Conservation (phyloP, 2,888 invertebrate genomes). For the Pyrrhia umbra region DNA sequence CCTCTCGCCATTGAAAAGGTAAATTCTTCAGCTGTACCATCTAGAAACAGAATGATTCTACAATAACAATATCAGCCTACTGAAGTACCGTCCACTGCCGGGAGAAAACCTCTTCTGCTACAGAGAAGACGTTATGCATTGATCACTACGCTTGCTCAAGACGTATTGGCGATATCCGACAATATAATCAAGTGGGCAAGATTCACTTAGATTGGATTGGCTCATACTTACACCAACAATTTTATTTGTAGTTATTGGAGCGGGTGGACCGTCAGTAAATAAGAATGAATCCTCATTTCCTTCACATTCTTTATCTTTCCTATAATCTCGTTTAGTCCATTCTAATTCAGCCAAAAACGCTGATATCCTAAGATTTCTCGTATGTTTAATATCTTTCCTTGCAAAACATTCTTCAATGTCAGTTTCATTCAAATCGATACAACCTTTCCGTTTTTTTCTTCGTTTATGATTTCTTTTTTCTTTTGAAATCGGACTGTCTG, state of each 20-base stretch:
- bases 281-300: slow-evolving; percentile 20
- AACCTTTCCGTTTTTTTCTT: slow-evolving; percentile 69
- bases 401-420: slow-evolving; percentile 27
- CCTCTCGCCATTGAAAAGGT: slow-evolving; percentile 43
- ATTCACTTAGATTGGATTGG: not conserved
- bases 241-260: slow-evolving; percentile 23
- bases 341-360: slow-evolving; percentile 69
- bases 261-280: not conserved
- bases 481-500: slow-evolving; percentile 27
- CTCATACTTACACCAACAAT: slow-evolving; percentile 51
- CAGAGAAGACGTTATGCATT: too few relatives aligned
- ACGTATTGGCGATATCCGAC: too few relatives aligned
- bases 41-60: slow-evolving; percentile 25
- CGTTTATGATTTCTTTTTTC: slow-evolving; percentile 69
- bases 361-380: slow-evolving; percentile 69
- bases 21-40: slow-evolving; percentile 47
- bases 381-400: slow-evolving; percentile 60
- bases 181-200: too few relatives aligned
- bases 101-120: too few relatives aligned
- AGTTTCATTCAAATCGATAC: slow-evolving; percentile 5
- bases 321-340: slow-evolving; percentile 61
- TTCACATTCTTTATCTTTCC: slow-evolving; percentile 8
- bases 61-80: too few relatives aligned
- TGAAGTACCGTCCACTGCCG: too few relatives aligned
- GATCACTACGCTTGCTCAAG: too few relatives aligned